Conservation (phyloP, 1,140 invertebrate species). For the Micrasema longulum region DNA sequence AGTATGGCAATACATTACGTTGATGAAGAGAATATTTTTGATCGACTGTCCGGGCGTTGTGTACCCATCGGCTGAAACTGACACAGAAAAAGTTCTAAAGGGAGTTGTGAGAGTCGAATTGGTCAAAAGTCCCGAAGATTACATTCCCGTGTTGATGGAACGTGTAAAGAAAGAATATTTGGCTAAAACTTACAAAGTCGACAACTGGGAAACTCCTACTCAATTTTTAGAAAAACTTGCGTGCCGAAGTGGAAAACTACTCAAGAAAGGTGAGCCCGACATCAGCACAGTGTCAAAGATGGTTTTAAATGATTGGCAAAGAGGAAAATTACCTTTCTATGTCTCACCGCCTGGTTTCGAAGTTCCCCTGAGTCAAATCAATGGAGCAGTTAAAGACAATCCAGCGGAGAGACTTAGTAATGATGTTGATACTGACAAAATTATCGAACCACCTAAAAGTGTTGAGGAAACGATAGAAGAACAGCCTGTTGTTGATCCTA, state of each 20-base stretch:
- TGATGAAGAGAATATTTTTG: constrained; percentile 97
- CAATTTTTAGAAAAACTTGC: constrained; percentile 96
- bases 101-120: constrained; percentile 96
- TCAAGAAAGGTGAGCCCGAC: constrained; percentile 97
- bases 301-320: constrained; percentile 98
- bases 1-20: constrained; percentile 99
- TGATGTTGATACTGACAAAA: constrained; percentile 47
- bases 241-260: constrained; percentile 85
- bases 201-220: constrained; percentile 80
- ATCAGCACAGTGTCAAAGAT: constrained; percentile 89
- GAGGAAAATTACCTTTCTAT: constrained; percentile 97
- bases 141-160: constrained; percentile 88
- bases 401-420: constrained; percentile 37
- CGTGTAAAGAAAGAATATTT: constrained; percentile 93
- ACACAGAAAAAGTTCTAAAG: constrained; percentile 96
- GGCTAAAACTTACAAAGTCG: constrained; percentile 90
- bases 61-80: constrained; percentile 91
- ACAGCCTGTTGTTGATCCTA: constrained; percentile 42
- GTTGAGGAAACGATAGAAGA: constrained; percentile 53
- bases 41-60: constrained; percentile 99
- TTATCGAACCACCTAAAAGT: constrained; percentile 29
- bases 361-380: constrained; percentile 67
- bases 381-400: constrained; percentile 45
- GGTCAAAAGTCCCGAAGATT: constrained; percentile 94
- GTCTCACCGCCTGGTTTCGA: constrained; percentile 85